These are phyloP conservation scores for Chirona hameri DNA, from an alignment of 2,888 invertebrate genomes.

Conservation along the genomic window DNA sequence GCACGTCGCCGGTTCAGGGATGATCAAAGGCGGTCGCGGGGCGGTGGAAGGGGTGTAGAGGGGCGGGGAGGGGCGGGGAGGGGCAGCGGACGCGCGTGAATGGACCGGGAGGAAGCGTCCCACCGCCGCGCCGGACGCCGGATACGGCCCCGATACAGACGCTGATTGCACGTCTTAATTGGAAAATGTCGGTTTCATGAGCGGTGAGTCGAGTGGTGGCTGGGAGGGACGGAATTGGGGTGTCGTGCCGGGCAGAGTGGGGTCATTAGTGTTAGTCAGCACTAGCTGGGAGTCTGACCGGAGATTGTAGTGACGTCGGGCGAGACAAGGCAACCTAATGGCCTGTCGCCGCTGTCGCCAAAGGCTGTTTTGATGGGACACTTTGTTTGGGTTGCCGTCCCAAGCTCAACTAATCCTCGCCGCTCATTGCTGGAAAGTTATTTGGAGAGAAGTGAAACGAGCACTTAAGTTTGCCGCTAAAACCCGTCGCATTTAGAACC, in stretches of 20 bases:
- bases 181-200: not conserved
- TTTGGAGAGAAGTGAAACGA: not conserved
- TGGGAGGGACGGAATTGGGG: not conserved
- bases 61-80: not conserved
- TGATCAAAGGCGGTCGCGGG: constrained; percentile 28
- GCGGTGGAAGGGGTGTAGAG: not conserved
- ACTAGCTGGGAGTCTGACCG: too few relatives aligned
- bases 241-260: too few relatives aligned
- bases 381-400: too few relatives aligned
- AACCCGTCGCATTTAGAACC: not conserved
- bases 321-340: too few relatives aligned
- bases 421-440: too few relatives aligned
- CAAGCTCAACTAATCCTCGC: too few relatives aligned
- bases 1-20: not conserved
- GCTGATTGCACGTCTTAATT: not conserved
- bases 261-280: too few relatives aligned
- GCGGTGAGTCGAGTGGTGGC: not conserved
- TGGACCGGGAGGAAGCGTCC: not conserved
- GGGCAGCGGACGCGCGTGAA: not conserved
- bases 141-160: not conserved
- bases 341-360: too few relatives aligned
- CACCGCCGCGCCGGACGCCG: not conserved
- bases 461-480: not conserved
- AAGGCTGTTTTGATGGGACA: too few relatives aligned
- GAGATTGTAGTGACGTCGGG: too few relatives aligned